Percentiles rank a stretch among this genome's conserved stretches.
These are phyloP conservation scores for Paradisaea rubra DNA, from an alignment of 2,113 vertebrate species.

Conservation along the genomic window DNA sequence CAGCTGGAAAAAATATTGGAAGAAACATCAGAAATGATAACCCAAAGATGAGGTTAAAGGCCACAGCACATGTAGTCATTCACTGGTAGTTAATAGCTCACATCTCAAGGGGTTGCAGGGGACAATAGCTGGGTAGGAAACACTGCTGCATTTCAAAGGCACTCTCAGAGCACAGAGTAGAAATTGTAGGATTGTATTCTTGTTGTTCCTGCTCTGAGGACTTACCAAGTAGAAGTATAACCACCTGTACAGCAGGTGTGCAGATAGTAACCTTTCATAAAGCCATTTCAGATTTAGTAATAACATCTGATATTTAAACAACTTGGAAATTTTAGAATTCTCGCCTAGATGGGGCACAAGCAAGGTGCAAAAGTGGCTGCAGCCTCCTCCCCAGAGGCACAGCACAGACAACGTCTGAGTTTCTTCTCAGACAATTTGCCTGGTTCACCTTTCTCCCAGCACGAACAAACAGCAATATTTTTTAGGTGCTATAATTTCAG, in stretches of 20 bases:
- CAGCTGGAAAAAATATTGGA: not conserved
- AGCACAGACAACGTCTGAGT: not conserved
- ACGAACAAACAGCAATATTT: not conserved
- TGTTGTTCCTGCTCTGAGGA: not conserved
- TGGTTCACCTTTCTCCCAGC: not conserved
- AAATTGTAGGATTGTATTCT: not conserved
- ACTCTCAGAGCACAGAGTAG: not conserved
- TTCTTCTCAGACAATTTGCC: not conserved
- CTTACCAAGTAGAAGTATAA: not conserved
- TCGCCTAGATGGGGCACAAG: not conserved
- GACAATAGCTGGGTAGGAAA: slow-evolving; percentile 13
- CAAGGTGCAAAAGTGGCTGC: not conserved
- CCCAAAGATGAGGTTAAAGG: slow-evolving; percentile 23
- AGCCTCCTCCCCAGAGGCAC: not conserved
- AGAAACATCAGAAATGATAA: slow-evolving; percentile 43
- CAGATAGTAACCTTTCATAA: not conserved
- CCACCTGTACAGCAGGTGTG: not conserved
- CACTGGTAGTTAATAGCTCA: slow-evolving; percentile 41
- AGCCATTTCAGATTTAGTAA: not conserved
- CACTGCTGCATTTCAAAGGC: not conserved
- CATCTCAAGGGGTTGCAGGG: not conserved
- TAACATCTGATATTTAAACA: not conserved
- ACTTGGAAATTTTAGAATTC: not conserved
- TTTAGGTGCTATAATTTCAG: not conserved
- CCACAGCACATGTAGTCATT: not conserved